phyloP scores from a whole-genome alignment of 2,888 invertebrate species.

The Andrena fulva region DNA sequence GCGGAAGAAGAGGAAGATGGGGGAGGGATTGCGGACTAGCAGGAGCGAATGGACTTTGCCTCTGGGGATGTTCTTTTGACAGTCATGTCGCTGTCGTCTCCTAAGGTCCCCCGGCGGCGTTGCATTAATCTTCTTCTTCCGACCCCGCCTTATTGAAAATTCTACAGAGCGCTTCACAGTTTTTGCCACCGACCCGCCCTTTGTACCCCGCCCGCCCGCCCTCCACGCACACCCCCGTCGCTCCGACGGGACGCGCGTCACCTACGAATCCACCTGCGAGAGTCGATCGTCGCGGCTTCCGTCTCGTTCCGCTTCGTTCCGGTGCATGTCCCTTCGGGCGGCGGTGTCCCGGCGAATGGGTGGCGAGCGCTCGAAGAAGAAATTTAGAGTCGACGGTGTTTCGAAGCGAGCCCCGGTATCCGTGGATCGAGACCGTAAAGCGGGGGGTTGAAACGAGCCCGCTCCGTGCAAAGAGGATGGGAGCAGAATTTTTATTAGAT shows the following conservation, averaged over 20 bases:
- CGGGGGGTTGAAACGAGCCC: neutral
- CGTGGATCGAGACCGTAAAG: neutral
- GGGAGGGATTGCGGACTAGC: conserved; percentile 62
- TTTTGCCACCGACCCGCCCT: conserved; percentile 72
- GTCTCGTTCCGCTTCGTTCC: conserved; percentile 28
- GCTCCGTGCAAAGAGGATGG: too few relatives aligned
- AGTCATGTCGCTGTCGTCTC: conserved; percentile 80
- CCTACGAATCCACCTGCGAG: conserved; percentile 54
- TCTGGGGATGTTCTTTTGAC: conserved; percentile 82
- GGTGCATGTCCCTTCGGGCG: neutral
- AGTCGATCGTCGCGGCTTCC: conserved; percentile 47
- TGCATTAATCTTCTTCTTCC: conserved; percentile 82
- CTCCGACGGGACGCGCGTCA: conserved; percentile 38
- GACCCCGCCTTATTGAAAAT: conserved; percentile 81
- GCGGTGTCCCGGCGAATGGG: neutral
- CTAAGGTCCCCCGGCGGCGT: conserved; percentile 79
- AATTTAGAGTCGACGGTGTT: neutral
- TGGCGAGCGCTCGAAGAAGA: neutral
- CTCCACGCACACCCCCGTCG: conserved; percentile 13
- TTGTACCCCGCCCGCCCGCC: conserved; percentile 61
- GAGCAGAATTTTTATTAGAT: too few relatives aligned
- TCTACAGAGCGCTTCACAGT: conserved; percentile 79
- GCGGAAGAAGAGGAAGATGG: conserved; percentile 2
- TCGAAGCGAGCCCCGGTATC: neutral
- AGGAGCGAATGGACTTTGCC: conserved; percentile 74